phyloP scores from a whole-genome alignment of 2,113 vertebrate genomes.

The Caracal caracal region DNA sequence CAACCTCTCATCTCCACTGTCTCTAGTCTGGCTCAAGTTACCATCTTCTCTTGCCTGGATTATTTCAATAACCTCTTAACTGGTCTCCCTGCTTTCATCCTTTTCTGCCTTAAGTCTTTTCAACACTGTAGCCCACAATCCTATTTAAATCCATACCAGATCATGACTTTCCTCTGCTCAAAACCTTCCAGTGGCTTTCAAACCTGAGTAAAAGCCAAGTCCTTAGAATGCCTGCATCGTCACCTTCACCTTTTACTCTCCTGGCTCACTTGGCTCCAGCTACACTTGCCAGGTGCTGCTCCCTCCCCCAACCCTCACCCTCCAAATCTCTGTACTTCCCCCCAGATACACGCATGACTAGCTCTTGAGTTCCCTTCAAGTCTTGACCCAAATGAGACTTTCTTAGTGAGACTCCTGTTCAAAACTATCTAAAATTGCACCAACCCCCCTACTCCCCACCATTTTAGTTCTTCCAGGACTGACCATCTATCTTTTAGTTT shows the following conservation, averaged over 20 bases:
- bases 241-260: not conserved
- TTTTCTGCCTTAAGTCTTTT: slow-evolving; percentile 25
- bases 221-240: not conserved
- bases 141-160: not conserved
- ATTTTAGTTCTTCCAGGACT: not conserved
- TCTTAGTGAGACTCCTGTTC: not conserved
- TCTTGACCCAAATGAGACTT: not conserved
- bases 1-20: not conserved
- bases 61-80: not conserved
- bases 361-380: not conserved
- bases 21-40: slow-evolving; percentile 1
- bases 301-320: not conserved
- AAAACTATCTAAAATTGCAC: not conserved
- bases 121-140: not conserved
- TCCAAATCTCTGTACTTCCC: not conserved
- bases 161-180: not conserved
- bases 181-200: not conserved
- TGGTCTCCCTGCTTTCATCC: not conserved
- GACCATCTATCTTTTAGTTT: not conserved
- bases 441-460: not conserved
- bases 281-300: not conserved
- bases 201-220: slow-evolving; percentile 16
- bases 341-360: not conserved
- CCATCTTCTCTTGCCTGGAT: not conserved
- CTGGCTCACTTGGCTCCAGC: not conserved